Percentiles rank a stretch among this genome's conserved stretches.
Conservation (phyloP, 2,888 invertebrate species). For the Nycteola revayana region DNA sequence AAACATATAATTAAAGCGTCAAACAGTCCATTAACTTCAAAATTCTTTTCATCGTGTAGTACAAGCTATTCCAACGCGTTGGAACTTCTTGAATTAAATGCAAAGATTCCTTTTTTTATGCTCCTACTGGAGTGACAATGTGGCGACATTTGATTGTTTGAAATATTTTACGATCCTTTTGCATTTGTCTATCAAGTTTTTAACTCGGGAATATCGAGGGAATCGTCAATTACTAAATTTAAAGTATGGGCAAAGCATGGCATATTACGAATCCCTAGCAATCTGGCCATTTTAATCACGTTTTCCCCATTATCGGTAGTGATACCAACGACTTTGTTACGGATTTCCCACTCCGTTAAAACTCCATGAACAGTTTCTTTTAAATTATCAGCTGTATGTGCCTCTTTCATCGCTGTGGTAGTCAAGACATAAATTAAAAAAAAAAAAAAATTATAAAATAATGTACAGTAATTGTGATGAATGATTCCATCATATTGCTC, state of each 20-base stretch:
- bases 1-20: too few relatives aligned
- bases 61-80: conserved; percentile 10
- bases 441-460: conserved; percentile 8
- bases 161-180: conserved; percentile 12
- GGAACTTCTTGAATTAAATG: conserved; percentile 5
- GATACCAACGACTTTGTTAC: conserved; percentile 1
- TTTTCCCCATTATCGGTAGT: conserved; percentile 9
- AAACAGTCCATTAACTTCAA: conserved; percentile 7
- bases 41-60: conserved; percentile 8
- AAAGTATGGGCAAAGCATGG: conserved; percentile 11
- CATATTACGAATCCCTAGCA: conserved; percentile 3
- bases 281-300: conserved; percentile 10
- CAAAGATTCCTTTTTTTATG: conserved; percentile 6
- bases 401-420: conserved; percentile 6
- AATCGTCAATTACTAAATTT: conserved; percentile 2
- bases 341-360: conserved; percentile 9
- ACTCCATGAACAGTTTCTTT: conserved; percentile 6
- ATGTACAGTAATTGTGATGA: conserved; percentile 9
- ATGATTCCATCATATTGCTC: conserved; percentile 11
- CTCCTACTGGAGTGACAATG: conserved; percentile 2
- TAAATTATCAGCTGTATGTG: conserved; percentile 11
- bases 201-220: conserved; percentile 1
- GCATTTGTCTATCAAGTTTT: conserved; percentile 10
- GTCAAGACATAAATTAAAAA: conserved; percentile 4
- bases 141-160: conserved; percentile 7